Percentiles rank a stretch among this genome's conserved stretches.
Conservation (phyloP, 2,888 invertebrate genomes). For the Protophormia terraenovae region DNA sequence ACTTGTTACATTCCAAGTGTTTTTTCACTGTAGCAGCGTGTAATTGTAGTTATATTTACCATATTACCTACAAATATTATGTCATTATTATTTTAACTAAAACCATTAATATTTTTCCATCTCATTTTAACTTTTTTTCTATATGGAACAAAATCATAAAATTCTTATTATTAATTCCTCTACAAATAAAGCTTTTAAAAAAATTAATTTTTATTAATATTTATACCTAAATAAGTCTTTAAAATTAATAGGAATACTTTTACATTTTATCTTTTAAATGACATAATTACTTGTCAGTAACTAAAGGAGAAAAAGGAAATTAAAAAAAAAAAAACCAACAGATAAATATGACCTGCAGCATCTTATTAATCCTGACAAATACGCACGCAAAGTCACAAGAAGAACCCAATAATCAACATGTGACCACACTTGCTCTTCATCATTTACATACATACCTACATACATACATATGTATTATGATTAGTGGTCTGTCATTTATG, state of each 20-base stretch:
- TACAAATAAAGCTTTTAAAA: not conserved
- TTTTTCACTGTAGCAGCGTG: no score
- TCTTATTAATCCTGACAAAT: not conserved
- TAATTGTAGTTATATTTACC: no score
- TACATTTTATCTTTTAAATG: not conserved
- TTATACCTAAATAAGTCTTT: no score
- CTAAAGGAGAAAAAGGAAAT: not conserved
- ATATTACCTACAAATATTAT: no score
- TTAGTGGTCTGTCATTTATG: slow-evolving; percentile 21
- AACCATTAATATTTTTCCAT: no score
- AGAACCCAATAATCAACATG: not conserved
- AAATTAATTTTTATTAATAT: not conserved
- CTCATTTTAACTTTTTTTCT: no score
- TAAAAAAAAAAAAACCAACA: not conserved
- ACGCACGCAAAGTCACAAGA: not conserved
- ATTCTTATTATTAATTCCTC: not conserved
- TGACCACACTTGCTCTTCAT: slow-evolving; percentile 28
- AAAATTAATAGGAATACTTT: not conserved
- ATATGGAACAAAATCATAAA: no score
- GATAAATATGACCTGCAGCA: slow-evolving; percentile 29
- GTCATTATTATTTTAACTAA: no score
- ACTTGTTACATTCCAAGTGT: no score
- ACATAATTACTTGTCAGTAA: slow-evolving; percentile 30
- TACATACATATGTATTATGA: slow-evolving; percentile 21
- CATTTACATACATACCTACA: no score